Percentiles rank a stretch among this genome's conserved stretches.
phyloP scores from a whole-genome alignment of 2,113 vertebrate genomes.

The Mobula hypostoma region DNA sequence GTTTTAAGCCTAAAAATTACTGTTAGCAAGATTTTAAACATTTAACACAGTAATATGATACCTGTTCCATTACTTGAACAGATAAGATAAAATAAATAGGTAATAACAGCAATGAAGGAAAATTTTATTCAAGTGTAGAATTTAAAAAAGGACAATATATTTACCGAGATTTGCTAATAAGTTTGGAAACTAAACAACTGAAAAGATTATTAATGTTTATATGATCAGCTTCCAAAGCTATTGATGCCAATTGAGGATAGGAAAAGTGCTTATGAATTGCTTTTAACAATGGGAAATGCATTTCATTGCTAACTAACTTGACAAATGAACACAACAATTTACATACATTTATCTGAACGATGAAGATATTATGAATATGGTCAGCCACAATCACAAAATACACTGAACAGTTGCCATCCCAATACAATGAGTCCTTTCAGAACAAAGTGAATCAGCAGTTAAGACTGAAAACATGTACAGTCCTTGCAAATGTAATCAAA shows the following conservation, averaged over 20 bases:
- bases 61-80: neutral
- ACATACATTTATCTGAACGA: neutral
- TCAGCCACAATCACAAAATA: neutral
- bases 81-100: neutral
- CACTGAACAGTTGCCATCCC: neutral
- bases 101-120: neutral
- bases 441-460: neutral
- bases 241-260: neutral
- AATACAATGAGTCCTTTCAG: neutral
- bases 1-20: neutral
- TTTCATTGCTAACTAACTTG: neutral
- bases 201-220: neutral
- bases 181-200: neutral
- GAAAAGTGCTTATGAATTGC: neutral
- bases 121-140: neutral
- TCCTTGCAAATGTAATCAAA: neutral
- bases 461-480: neutral
- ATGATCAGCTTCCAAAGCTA: neutral
- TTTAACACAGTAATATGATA: neutral
- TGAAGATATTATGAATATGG: neutral
- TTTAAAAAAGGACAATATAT: neutral
- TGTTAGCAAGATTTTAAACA: neutral
- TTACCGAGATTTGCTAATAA: neutral
- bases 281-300: neutral
- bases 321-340: neutral